A percentile compares a stretch with the other conserved stretches of the same genome.
Evolutionary conservation across 2,113 vertebrate genomes (phyloP).

Genomic region (Dermatemys mawii): DNA sequence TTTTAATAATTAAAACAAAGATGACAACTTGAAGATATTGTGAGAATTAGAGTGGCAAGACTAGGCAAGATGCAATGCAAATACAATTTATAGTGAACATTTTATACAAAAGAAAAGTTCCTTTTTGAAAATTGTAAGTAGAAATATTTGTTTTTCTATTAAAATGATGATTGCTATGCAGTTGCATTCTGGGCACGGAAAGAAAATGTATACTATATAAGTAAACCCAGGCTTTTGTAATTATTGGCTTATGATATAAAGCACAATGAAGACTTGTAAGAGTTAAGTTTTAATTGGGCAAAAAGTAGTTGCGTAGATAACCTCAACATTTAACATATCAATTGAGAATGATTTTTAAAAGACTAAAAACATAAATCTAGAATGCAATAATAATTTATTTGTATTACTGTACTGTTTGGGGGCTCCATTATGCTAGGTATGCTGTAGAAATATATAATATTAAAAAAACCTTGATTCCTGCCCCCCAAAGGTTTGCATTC

Average conservation of each 20-base stretch:
- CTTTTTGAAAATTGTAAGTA: fast-evolving
- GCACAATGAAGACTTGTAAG: neutral
- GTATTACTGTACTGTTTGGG: neutral
- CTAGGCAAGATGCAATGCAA: neutral
- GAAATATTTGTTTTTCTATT: neutral
- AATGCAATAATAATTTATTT: neutral
- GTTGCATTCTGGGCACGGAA: neutral
- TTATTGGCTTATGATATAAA: neutral
- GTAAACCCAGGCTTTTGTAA: neutral
- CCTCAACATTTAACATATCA: neutral
- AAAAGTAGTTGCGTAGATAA: neutral
- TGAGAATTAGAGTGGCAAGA: neutral
- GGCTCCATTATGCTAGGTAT: neutral
- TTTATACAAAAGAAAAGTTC: neutral
- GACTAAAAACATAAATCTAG: neutral
- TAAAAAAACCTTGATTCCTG: neutral
- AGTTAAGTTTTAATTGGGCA: neutral
- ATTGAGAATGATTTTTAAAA: neutral
- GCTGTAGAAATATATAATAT: neutral
- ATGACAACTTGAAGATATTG: neutral
- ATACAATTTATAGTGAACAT: neutral
- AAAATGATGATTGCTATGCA: neutral
- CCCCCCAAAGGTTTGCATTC: neutral
- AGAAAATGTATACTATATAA: neutral
- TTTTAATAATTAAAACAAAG: neutral